Conservation (phyloP, 2,888 invertebrate species). For the Scaptomyza parva region DNA sequence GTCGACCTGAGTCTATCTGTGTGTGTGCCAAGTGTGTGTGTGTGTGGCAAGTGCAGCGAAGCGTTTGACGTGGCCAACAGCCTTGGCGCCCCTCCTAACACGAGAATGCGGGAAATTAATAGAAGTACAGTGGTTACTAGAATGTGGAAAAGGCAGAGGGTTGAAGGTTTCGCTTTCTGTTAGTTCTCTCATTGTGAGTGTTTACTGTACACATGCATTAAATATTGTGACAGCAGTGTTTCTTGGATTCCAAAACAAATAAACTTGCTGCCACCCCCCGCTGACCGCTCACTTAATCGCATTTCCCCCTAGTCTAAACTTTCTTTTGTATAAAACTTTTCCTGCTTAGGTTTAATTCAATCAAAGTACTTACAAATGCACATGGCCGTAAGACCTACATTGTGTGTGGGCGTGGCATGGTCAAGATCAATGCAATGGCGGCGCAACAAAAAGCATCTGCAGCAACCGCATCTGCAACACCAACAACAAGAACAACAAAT, state of each 20-base stretch:
- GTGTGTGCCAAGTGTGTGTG: neutral
- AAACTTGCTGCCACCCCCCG: neutral
- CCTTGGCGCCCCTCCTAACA: conserved; percentile 35
- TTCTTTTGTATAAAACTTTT: conserved; percentile 3
- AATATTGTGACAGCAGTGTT: conserved; percentile 35
- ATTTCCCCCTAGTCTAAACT: neutral
- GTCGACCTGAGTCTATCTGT: no score
- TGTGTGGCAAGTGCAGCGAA: conserved; percentile 53
- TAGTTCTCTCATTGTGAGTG: neutral
- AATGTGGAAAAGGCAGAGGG: no score
- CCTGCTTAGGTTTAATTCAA: conserved; percentile 50
- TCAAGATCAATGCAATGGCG: conserved; percentile 47
- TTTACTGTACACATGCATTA: conserved; percentile 43
- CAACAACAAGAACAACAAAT: neutral
- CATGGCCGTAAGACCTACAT: conserved; percentile 27
- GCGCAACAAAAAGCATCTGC: conserved; percentile 26
- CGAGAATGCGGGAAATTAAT: conserved; percentile 21
- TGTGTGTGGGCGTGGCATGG: conserved; percentile 42
- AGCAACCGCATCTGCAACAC: conserved; percentile 6
- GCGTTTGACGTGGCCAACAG: conserved; percentile 47
- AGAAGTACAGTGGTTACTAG: conserved; percentile 14
- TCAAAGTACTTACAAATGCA: conserved; percentile 30
- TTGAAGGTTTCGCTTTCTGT: no score
- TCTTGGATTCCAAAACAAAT: neutral
- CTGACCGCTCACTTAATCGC: no score